Percentiles rank a stretch among this genome's conserved stretches.
Conservation (phyloP, 2,113 vertebrate genomes). For the Uropsilus gracilis region DNA sequence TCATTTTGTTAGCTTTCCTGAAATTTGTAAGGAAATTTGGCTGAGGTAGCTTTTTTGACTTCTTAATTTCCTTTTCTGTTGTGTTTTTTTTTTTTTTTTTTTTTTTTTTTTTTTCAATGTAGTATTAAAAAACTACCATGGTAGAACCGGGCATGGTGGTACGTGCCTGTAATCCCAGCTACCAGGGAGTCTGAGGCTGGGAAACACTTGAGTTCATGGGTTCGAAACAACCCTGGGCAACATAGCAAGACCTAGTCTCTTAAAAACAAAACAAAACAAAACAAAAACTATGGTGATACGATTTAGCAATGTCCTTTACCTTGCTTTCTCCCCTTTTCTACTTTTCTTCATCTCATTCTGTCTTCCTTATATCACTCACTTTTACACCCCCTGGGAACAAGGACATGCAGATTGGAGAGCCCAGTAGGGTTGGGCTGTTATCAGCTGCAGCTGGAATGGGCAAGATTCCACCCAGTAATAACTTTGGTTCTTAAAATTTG, state of each 20-base stretch:
- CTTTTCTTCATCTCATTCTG: background rate
- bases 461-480: background rate
- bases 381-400: no score
- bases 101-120: background rate
- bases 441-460: background rate
- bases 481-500: background rate
- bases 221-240: no score
- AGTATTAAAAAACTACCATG: background rate
- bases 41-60: background rate
- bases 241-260: no score
- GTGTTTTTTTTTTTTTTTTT: background rate
- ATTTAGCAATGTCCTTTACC: no score
- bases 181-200: no score
- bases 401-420: background rate
- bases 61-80: background rate
- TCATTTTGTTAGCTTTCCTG: background rate
- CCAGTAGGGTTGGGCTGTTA: background rate
- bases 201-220: no score
- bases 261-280: no score
- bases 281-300: no score
- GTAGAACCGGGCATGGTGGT: no score
- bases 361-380: background rate
- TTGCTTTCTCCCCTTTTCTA: no score
- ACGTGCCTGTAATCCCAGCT: no score
- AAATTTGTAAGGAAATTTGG: background rate